These are phyloP conservation scores for Tenodera sinensis DNA, from an alignment of 2,888 invertebrate genomes.

Conservation along the genomic window DNA sequence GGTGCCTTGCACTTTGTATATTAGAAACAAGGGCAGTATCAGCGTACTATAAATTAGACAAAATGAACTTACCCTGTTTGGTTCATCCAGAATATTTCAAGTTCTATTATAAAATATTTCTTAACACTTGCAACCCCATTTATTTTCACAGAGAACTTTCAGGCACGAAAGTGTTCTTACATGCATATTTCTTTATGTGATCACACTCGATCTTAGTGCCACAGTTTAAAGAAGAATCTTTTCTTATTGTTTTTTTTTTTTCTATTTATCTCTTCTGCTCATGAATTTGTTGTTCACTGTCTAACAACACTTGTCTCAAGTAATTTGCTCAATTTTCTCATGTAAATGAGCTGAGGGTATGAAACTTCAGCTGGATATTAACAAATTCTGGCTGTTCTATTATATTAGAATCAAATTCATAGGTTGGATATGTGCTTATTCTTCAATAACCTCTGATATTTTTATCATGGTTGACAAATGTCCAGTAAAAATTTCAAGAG, in stretches of 20 bases:
- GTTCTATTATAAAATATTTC: background rate
- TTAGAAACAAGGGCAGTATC: background rate
- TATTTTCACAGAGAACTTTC: too few relatives aligned
- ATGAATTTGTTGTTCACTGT: background rate
- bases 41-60: background rate
- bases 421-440: background rate
- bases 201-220: background rate
- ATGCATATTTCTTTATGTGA: too few relatives aligned
- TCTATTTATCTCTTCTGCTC: background rate
- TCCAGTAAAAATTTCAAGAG: background rate
- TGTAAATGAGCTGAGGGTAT: background rate
- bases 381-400: background rate
- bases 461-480: background rate
- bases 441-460: background rate
- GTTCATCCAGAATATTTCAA: background rate
- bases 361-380: background rate
- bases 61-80: background rate
- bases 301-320: background rate
- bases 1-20: background rate
- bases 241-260: background rate
- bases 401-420: background rate
- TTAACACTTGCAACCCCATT: too few relatives aligned
- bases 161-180: too few relatives aligned
- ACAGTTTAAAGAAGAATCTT: background rate
- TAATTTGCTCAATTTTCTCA: background rate